Base-by-base conservation (phyloP, 1,140 invertebrate genomes). In the Yoshiicerus persimilis region DNA sequence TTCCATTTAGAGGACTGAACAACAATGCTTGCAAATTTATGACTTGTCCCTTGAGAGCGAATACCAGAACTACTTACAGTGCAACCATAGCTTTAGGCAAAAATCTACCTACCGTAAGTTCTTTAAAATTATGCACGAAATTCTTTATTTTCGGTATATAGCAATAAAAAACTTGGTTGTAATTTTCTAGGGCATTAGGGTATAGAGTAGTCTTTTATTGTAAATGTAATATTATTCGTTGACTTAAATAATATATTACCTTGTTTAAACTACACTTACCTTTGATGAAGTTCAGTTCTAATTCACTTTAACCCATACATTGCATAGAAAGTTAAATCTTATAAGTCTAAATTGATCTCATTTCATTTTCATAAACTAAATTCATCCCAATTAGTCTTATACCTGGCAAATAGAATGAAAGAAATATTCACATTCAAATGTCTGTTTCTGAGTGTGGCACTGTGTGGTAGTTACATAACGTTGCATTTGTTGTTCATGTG, bases 1-100 rank as follows among this genome's bases (percentile, higher is more conserved):
- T 95, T n/a, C 93, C 93, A n/a, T 94, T 95, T 88, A 64, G 92
- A 10, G 93, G 93, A 11, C 92, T 95, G 93, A 91, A 94, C 6
- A 89, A 91, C 0, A 91, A 94, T 84, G 94, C 92, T 34, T 95
- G 95, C 90, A 90, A 91, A 80, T 89, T 88, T 20, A 93, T 93
- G 0, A 20, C 86, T 2, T 95, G 95, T 56, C 94, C 94, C 0
- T 88, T 92, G 0, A 89, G 89, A 23, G 87, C 92, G 1, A 92
- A 92, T 1, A 89, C 91, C 9, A 91, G 87, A 27, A 92, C 93
- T 64, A 92, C 92, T 8, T 95, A 93, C 87, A 89, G 66, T 91
- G 93, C 70, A n/a, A 89, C 2, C 90, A 94, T 47, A 91, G 91
- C 8, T 38, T 41, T 89, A 16, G 86, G 88, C 1, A 89, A 38